phyloP scores from a whole-genome alignment of 35 echinoderm and acorn worm species.

The Nesometra sesokonis region DNA sequence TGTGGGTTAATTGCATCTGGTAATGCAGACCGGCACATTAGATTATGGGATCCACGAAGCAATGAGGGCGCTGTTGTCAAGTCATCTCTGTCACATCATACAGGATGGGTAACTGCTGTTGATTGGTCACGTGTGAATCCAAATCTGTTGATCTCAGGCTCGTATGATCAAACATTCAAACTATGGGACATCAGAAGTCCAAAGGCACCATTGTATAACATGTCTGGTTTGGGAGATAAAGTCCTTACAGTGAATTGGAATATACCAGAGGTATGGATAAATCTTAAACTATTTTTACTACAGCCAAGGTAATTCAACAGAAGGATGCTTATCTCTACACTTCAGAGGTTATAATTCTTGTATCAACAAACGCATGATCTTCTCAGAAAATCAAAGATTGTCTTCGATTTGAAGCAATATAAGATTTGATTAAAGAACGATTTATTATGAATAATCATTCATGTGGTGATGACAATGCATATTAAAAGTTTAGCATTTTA shows the following conservation, averaged over 20 bases:
- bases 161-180: constrained; percentile 87
- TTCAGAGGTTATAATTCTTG: too few relatives aligned
- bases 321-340: too few relatives aligned
- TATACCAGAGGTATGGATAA: constrained; percentile 50
- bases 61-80: constrained; percentile 71
- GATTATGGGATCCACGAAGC: constrained; percentile 80
- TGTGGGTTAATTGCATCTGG: constrained; percentile 74
- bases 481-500: too few relatives aligned
- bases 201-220: constrained; percentile 87
- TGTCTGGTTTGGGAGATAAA: constrained; percentile 87
- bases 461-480: too few relatives aligned
- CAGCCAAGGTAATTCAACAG: too few relatives aligned
- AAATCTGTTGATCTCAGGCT: constrained; percentile 80
- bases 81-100: constrained; percentile 68
- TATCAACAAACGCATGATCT: too few relatives aligned
- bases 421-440: too few relatives aligned
- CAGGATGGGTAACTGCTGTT: constrained; percentile 89
- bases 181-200: constrained; percentile 96
- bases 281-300: too few relatives aligned
- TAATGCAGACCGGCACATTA: constrained; percentile 78
- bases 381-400: too few relatives aligned
- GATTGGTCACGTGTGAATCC: constrained; percentile 78
- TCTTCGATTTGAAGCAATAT: too few relatives aligned
- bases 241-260: constrained; percentile 89
- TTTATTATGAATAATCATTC: too few relatives aligned